A percentile compares a stretch with the other conserved stretches of the same genome.
These are phyloP conservation scores for Paedocypris sp. DNA, from an alignment of 2,113 vertebrate species.

Conservation along the genomic window DNA sequence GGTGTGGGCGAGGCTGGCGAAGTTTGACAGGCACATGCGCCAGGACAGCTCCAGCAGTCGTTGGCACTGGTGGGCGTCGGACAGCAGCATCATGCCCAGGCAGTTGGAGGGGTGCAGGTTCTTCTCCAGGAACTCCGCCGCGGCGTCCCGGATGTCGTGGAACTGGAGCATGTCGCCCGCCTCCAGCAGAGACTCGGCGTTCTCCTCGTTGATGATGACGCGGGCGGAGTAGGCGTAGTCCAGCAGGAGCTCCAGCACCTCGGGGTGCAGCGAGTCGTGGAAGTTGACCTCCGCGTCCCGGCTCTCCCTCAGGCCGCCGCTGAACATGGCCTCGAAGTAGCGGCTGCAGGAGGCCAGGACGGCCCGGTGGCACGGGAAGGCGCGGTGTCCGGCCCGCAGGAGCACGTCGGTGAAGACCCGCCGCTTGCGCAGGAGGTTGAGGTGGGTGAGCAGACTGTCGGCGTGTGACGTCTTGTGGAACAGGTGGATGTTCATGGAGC, in stretches of 20 bases:
- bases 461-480: constrained; percentile 71
- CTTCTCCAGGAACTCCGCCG: constrained; percentile 70
- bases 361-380: constrained; percentile 67
- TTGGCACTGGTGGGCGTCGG: constrained; percentile 69
- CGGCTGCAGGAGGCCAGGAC: constrained; percentile 72
- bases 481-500: constrained; percentile 65
- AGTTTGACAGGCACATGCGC: constrained; percentile 70
- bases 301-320: constrained; percentile 65
- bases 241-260: constrained; percentile 70
- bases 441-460: constrained; percentile 63
- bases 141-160: constrained; percentile 70
- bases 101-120: constrained; percentile 73
- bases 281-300: constrained; percentile 67
- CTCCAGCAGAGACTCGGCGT: constrained; percentile 70
- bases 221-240: constrained; percentile 73
- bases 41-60: constrained; percentile 69
- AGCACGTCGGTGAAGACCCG: constrained; percentile 69
- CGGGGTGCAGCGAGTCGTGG: constrained; percentile 67
- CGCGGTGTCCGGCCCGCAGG: constrained; percentile 59
- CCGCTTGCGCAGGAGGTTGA: constrained; percentile 68
- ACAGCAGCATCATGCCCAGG: constrained; percentile 75
- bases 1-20: constrained; percentile 59
- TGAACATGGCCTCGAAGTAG: constrained; percentile 78
- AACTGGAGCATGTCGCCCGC: constrained; percentile 78
- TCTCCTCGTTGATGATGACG: constrained; percentile 72